Evolutionary conservation across 2,888 invertebrate species (phyloP).

Genomic region (Pachliopta kotzebuea): DNA sequence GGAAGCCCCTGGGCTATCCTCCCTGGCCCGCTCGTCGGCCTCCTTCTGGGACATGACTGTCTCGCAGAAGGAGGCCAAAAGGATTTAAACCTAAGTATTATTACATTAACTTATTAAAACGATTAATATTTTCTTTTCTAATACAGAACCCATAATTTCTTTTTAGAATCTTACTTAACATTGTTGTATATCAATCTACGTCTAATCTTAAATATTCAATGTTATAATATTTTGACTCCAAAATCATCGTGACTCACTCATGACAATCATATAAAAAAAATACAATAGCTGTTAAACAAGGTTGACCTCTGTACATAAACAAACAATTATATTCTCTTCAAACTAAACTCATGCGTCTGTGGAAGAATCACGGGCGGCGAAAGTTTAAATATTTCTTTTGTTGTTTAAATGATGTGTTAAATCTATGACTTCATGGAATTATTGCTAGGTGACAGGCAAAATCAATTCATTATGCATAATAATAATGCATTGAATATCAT

Average conservation of each 20-base stretch:
- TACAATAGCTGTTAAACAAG: background rate
- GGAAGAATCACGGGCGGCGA: conserved; percentile 15
- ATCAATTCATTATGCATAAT: conserved; percentile 7
- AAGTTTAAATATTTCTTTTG: conserved; percentile 15
- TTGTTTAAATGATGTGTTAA: conserved; percentile 11
- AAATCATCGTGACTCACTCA: background rate
- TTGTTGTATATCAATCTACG: too few relatives aligned
- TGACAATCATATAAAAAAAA: background rate
- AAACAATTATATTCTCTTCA: conserved; percentile 4
- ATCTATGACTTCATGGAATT: conserved; percentile 3
- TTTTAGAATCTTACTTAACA: too few relatives aligned
- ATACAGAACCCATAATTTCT: too few relatives aligned
- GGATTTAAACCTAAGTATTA: too few relatives aligned
- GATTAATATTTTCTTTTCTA: too few relatives aligned
- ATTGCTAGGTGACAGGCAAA: conserved; percentile 7
- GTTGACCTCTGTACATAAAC: background rate
- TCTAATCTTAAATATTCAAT: too few relatives aligned
- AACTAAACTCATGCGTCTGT: conserved; percentile 2
- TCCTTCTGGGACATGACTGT: too few relatives aligned
- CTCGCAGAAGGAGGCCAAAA: too few relatives aligned
- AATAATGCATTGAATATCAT: conserved; percentile 5
- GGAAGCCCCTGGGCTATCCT: too few relatives aligned
- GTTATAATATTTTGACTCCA: too few relatives aligned
- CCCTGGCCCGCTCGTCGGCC: too few relatives aligned
- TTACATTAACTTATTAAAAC: too few relatives aligned